These are phyloP conservation scores for Heliconius sara DNA, from an alignment of 2,888 invertebrate genomes.

Conservation along the genomic window DNA sequence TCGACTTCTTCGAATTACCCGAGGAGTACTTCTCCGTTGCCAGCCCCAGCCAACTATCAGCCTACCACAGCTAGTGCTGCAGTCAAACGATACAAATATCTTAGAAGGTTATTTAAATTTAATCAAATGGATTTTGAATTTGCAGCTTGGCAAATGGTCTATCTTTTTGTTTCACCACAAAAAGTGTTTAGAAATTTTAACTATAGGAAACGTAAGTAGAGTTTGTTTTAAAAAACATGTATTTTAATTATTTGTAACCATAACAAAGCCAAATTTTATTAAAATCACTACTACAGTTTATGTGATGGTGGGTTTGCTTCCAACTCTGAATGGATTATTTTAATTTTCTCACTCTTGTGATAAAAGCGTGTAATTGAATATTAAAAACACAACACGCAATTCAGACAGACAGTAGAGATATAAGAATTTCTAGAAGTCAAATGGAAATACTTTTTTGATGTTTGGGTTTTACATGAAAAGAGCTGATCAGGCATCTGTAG, in stretches of 20 bases:
- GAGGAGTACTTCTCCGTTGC: constrained; percentile 86
- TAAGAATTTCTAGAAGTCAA: no score
- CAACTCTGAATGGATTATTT: not conserved
- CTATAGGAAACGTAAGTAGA: constrained; percentile 96
- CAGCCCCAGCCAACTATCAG: constrained; percentile 87
- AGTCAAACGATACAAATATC: constrained; percentile 94
- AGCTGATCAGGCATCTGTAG: no score
- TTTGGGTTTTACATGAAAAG: no score
- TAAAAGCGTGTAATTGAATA: not conserved
- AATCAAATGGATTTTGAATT: constrained; percentile 99
- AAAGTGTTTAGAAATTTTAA: constrained; percentile 99
- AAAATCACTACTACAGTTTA: no score
- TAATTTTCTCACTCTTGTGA: not conserved
- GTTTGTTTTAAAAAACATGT: constrained; percentile 49
- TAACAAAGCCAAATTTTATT: no score
- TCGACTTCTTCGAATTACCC: constrained; percentile 69
- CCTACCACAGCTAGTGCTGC: constrained; percentile 90
- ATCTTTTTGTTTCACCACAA: constrained; percentile 96
- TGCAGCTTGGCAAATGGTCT: constrained; percentile 99
- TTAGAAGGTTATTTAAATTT: constrained; percentile 93
- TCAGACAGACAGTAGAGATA: not conserved
- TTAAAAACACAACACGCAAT: not conserved
- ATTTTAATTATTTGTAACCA: not conserved
- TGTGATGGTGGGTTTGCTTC: not conserved
- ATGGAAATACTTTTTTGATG: no score